phyloP scores from a whole-genome alignment of 2,113 vertebrate genomes.

The Grantiella picta region DNA sequence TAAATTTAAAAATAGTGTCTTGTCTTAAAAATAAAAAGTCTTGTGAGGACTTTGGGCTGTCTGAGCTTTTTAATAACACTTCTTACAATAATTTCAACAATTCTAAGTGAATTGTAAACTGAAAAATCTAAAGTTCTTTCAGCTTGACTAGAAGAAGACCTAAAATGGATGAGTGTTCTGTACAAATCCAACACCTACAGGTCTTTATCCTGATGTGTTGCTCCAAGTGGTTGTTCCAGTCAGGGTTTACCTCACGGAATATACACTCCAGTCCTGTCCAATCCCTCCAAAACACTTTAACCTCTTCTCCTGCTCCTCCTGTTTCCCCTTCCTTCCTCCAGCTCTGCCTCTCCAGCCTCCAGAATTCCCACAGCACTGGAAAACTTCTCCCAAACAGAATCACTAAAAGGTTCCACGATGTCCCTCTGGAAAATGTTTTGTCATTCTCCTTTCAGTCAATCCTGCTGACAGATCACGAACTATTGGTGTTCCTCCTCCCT shows the following conservation, averaged over 20 bases:
- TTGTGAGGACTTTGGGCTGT: background rate
- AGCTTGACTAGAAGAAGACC: background rate
- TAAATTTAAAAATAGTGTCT: background rate
- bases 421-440: background rate
- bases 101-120: background rate
- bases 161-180: background rate
- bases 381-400: background rate
- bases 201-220: background rate
- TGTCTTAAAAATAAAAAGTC: too few relatives aligned
- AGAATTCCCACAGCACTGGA: background rate
- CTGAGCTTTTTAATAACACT: background rate
- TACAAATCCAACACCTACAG: background rate
- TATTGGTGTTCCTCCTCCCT: background rate
- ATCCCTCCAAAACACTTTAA: background rate
- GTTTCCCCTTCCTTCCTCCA: background rate
- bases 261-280: background rate
- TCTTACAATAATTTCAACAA: background rate
- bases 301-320: background rate
- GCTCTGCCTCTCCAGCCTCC: background rate
- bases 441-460: background rate
- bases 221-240: background rate
- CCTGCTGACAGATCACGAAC: background rate
- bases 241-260: background rate
- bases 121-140: background rate
- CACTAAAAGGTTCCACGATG: background rate